Evolutionary conservation across 2,888 invertebrate species (phyloP), one percentile per base, ranked within the genome.

Genomic region (Pocota personata): DNA sequence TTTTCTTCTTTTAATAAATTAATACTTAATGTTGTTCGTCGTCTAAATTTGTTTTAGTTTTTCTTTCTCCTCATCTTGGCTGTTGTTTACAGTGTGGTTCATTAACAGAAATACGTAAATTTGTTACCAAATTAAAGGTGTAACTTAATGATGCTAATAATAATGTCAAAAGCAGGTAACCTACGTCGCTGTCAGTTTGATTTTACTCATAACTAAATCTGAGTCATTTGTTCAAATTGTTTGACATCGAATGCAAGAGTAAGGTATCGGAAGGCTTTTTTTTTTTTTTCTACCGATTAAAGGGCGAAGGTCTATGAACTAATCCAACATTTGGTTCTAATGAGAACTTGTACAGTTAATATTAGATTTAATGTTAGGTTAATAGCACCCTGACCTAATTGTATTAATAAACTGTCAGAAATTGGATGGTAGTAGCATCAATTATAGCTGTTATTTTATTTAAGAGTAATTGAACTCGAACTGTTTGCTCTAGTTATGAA

Each of bases 81-180:
- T 24, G 24, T 24, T 2, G 37, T n/a, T n/a, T 40, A 14, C 14
- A 14, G 35, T 48, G 21, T 62, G 32, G 52, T 8, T 73, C 62
- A 50, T 73, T 73, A 73, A 40, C 10, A 14, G 21, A 21, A 35
- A 64, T 32, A 21, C 30, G 73, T 32, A 46, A 73, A 73, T 73
- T 52, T 73, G 52, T 32, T 21, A 43, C 16, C 14, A 73, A 40
- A 73, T 64, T 50, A 73, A 73, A 73, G 40, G 40, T 30, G 48
- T 62, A 40, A 27, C 67, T 12, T 16, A 27, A 58, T 58, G 14
- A 35, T 58, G 24, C 52, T 67, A 37, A 52, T 37, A 16, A 14
- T 7, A 1, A 27, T 67, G 52, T 52, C 52, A 67, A 67, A 67
- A n/a, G n/a, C 27, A 24, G 35, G 35, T 21, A 46, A 24, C 3